Conservation (phyloP, 2,888 invertebrate genomes). For the Rhogogaster chlorosoma region DNA sequence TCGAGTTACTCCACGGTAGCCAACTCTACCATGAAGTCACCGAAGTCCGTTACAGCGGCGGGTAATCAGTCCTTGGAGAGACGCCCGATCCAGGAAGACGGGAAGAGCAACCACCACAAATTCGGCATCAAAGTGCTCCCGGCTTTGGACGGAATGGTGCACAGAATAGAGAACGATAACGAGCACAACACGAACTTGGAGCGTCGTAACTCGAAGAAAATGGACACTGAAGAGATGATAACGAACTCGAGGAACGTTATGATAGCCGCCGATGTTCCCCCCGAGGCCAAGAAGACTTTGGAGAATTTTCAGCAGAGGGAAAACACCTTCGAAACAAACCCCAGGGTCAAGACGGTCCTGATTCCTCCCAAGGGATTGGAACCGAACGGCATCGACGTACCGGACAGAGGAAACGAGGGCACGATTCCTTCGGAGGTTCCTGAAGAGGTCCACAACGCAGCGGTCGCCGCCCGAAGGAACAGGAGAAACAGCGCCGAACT, state of each 20-base stretch:
- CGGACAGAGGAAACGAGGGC: conserved; percentile 72
- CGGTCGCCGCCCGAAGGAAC: conserved; percentile 85
- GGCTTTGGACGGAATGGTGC: conserved; percentile 73
- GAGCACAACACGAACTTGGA: conserved; percentile 76
- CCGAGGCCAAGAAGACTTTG: conserved; percentile 50
- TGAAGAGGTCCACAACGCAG: conserved; percentile 86
- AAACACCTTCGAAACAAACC: conserved; percentile 71
- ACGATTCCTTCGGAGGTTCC: conserved; percentile 86
- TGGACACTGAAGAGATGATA: conserved; percentile 62
- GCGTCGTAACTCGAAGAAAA: conserved; percentile 72
- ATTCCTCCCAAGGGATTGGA: conserved; percentile 57
- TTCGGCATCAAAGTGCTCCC: conserved; percentile 85
- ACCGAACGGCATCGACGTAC: conserved; percentile 60
- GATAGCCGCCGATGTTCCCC: conserved; percentile 9
- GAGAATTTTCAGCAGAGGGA: conserved; percentile 64
- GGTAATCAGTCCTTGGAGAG: conserved; percentile 68
- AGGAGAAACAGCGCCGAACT: conserved; percentile 79
- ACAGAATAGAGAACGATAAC: conserved; percentile 74
- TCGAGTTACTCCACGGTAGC: conserved; percentile 77
- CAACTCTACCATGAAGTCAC: conserved; percentile 72
- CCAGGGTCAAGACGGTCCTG: conserved; percentile 60
- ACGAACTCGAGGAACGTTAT: conserved; percentile 37
- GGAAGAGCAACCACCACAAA: conserved; percentile 82
- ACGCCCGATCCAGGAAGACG: conserved; percentile 79
- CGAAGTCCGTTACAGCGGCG: conserved; percentile 67